These are phyloP conservation scores for Holcopasites calliopsidis DNA, from an alignment of 1,140 invertebrate species.

Conservation along the genomic window DNA sequence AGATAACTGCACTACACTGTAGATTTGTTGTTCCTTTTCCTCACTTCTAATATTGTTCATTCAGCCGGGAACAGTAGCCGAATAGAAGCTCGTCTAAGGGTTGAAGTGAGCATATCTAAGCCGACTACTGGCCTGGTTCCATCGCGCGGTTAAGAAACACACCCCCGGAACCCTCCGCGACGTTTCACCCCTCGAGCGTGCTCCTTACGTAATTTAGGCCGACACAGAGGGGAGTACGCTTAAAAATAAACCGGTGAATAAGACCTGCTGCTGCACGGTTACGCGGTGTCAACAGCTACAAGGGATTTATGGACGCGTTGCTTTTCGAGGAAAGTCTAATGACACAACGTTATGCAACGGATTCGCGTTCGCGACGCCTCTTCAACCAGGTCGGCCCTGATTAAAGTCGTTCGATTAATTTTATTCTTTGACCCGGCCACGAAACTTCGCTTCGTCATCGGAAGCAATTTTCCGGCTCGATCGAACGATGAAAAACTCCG, in stretches of 20 bases:
- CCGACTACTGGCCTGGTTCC: slow-evolving; percentile 24
- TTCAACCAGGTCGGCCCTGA: slow-evolving; percentile 7
- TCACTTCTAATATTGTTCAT: too few species aligned
- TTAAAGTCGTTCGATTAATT: slow-evolving; percentile 4
- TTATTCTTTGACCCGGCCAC: too few species aligned
- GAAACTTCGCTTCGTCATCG: too few species aligned
- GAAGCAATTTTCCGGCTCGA: too few species aligned
- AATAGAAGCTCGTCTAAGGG: too few species aligned
- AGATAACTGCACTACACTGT: too few species aligned
- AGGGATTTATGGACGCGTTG: slow-evolving; percentile 53
- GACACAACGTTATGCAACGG: slow-evolving; percentile 57
- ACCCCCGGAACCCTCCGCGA: background rate
- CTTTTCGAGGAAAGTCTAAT: slow-evolving; percentile 57
- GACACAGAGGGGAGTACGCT: slow-evolving; percentile 20
- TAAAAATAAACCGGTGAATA: slow-evolving; percentile 63
- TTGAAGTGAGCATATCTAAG: background rate
- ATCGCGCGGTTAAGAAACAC: background rate
- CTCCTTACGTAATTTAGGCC: slow-evolving; percentile 43
- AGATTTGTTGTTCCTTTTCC: too few species aligned
- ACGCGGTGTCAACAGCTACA: slow-evolving; percentile 52
- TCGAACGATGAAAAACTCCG: too few species aligned
- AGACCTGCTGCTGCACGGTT: slow-evolving; percentile 36
- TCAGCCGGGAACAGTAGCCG: too few species aligned
- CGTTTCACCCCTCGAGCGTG: slow-evolving; percentile 44
- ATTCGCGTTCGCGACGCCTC: background rate